Conservation (phyloP, 2,888 invertebrate genomes). For the Ochropleura leucogaster region DNA sequence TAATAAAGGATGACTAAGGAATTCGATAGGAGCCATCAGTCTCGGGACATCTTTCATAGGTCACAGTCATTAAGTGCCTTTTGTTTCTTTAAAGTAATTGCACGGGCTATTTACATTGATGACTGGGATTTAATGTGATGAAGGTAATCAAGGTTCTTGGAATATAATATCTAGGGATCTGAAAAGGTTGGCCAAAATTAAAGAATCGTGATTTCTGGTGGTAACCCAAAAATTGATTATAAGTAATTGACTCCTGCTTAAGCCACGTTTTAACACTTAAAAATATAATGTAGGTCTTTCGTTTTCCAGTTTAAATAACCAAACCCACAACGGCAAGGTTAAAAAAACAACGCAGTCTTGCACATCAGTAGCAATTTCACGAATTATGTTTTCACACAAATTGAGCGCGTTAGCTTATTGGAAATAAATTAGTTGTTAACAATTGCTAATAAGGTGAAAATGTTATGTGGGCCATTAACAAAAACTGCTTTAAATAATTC, state of each 20-base stretch:
- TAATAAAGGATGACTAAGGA: slow-evolving; percentile 88
- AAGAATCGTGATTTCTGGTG: background rate
- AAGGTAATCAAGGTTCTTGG: slow-evolving; percentile 21
- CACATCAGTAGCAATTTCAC: slow-evolving; percentile 68
- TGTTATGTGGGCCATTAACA: slow-evolving; percentile 73
- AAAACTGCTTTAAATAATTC: slow-evolving; percentile 76
- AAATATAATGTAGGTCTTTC: slow-evolving; percentile 26
- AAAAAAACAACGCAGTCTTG: slow-evolving; percentile 60
- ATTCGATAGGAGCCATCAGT: slow-evolving; percentile 86
- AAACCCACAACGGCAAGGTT: slow-evolving; percentile 20
- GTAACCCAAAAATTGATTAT: slow-evolving; percentile 5
- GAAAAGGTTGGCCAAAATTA: background rate
- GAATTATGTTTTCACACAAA: slow-evolving; percentile 70
- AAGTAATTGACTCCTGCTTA: slow-evolving; percentile 19
- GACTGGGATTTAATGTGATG: slow-evolving; percentile 21
- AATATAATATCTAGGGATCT: background rate
- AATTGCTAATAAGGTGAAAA: slow-evolving; percentile 84
- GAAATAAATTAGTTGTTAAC: slow-evolving; percentile 79
- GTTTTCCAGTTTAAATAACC: slow-evolving; percentile 42
- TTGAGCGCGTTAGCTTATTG: slow-evolving; percentile 73
- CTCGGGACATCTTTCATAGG: slow-evolving; percentile 80
- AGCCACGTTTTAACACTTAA: slow-evolving; percentile 38
- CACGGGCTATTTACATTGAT: slow-evolving; percentile 42
- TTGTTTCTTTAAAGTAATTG: slow-evolving; percentile 61
- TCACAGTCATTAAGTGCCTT: slow-evolving; percentile 80